Conservation (phyloP, 2,888 invertebrate genomes). For the Drosophila rubida region DNA sequence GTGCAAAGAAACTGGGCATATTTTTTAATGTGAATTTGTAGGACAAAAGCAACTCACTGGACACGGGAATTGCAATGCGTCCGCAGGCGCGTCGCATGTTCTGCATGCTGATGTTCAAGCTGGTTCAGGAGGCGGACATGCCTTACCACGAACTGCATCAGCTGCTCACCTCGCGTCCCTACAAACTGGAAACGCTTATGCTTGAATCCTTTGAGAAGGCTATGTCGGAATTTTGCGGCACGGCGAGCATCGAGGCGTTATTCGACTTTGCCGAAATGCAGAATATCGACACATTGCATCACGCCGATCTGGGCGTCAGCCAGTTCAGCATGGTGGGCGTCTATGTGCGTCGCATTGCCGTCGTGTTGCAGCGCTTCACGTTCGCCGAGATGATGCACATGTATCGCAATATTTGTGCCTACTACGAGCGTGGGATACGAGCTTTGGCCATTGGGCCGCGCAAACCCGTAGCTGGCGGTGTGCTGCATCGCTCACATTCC, state of each 20-base stretch:
- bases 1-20: not conserved
- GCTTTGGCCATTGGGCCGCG: constrained; percentile 73
- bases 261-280: constrained; percentile 89
- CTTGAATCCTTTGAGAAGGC: constrained; percentile 87
- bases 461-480: constrained; percentile 59
- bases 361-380: constrained; percentile 92
- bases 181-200: constrained; percentile 80
- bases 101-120: constrained; percentile 91
- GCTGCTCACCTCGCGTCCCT: constrained; percentile 86
- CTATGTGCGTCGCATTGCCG: constrained; percentile 92
- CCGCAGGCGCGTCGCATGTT: constrained; percentile 90
- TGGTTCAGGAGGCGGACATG: constrained; percentile 93
- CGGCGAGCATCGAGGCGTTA: constrained; percentile 87
- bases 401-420: constrained; percentile 89
- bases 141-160: constrained; percentile 89
- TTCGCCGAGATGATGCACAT: constrained; percentile 93
- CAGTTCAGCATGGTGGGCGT: constrained; percentile 87
- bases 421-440: constrained; percentile 86
- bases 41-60: constrained; percentile 80
- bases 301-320: constrained; percentile 85
- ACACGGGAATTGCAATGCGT: constrained; percentile 81
- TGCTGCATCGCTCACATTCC: constrained; percentile 53
- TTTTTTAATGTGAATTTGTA: constrained; percentile 30
- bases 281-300: constrained; percentile 87
- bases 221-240: constrained; percentile 85